Evolutionary conservation across 2,113 vertebrate species (phyloP), one percentile per base, ranked within the genome.

Genomic region (Pedetes capensis): DNA sequence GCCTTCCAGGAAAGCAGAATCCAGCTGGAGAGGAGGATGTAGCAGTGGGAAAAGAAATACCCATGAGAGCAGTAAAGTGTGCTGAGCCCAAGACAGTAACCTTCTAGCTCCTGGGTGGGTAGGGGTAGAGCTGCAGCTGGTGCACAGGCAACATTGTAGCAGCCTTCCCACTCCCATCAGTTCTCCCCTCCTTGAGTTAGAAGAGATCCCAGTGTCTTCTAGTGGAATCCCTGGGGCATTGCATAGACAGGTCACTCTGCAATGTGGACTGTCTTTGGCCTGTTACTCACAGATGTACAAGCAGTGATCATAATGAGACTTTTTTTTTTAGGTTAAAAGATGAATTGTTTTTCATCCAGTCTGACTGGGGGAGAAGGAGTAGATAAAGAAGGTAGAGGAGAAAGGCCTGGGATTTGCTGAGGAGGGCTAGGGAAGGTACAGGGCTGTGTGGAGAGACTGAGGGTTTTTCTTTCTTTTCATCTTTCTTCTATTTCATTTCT

Each of bases 401-500:
- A 5, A 1, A 5, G 42, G 37, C 47, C 39, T 8, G 12, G 25
- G 39, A 42, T 29, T 27, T 88, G 87, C 69, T 51, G 66, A 55
- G 22, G n/a, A 66, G 23, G 25, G 11, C 23, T 1, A 1, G 2
- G 57, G 34, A 42, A 68, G 71, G 29, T 72, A 39, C 49, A 55
- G 55, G 4, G 49, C 55, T 44, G 3, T 66, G 16, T 51, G 37
- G 29, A 51, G 29, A 93, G 22, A 32, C 42, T 76, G 53, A 69
- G 63, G 18, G 22, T 72, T 79, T 29, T 9, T 23, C 18, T 37
- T 88, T 95, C 72, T 32, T 42, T 86, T 29, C 0, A 71, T 72
- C 55, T 81, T 91, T 93, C 27, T 88, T 89, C 42, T 42, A 20
- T 75, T 93, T 95, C 18, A 34, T 87, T 83, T 89, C 90, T 78